A percentile compares a stretch with the other conserved stretches of the same genome.
Evolutionary conservation across 2,113 vertebrate genomes (phyloP).

Genomic region (Grammomys dolichurus): DNA sequence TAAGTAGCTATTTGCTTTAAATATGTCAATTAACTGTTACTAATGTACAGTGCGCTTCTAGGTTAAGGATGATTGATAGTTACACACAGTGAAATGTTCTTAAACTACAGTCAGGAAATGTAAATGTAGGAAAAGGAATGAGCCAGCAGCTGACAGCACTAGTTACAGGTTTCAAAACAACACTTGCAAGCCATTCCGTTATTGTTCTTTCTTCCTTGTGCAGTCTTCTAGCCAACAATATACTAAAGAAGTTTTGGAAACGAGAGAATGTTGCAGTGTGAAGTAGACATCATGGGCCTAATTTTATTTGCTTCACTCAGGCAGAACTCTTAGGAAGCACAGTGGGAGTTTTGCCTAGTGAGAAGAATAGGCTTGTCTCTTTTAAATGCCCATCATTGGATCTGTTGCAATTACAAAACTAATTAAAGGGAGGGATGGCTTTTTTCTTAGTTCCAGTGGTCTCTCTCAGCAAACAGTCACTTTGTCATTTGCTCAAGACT

Average conservation of each 20-base stretch:
- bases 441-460: constrained; percentile 38
- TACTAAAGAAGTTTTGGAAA: constrained; percentile 67
- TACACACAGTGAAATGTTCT: constrained; percentile 86
- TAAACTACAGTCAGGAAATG: constrained; percentile 86
- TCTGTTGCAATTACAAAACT: constrained; percentile 70
- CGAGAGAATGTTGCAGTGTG: constrained; percentile 39
- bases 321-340: constrained; percentile 72
- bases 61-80: constrained; percentile 89
- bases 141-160: constrained; percentile 82
- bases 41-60: constrained; percentile 87
- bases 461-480: constrained; percentile 20
- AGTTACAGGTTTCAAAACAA: constrained; percentile 87
- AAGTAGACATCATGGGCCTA: constrained; percentile 62
- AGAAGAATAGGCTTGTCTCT: constrained; percentile 70
- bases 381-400: constrained; percentile 66
- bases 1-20: constrained; percentile 90
- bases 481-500: constrained; percentile 60
- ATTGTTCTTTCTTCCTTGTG: constrained; percentile 79
- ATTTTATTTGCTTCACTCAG: constrained; percentile 74
- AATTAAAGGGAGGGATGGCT: constrained; percentile 76
- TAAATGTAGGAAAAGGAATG: constrained; percentile 83
- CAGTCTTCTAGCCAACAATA: constrained; percentile 68
- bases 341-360: constrained; percentile 75
- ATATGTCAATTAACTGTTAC: constrained; percentile 89
- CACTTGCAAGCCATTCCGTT: constrained; percentile 81